phyloP scores from a whole-genome alignment of 37 sponge, comb jelly and placozoan genomes.

The Crambe crambe region DNA sequence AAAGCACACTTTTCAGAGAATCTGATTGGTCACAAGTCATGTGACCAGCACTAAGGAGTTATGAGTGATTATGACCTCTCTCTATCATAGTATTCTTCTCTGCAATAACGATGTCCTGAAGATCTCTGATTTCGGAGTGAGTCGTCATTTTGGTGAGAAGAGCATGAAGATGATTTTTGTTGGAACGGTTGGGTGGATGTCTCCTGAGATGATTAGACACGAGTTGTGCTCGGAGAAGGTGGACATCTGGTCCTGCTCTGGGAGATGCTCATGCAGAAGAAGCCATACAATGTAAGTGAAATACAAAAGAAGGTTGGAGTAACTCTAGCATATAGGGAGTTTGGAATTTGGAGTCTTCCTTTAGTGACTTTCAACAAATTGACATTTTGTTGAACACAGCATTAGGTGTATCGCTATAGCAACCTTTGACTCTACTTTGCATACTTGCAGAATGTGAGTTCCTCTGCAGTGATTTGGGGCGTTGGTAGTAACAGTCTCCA shows the following conservation, averaged over 20 bases:
- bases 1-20: too few species aligned
- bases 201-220: conserved; percentile 81
- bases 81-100: conserved; percentile 64
- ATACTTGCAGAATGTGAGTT: conserved; percentile 55
- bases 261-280: conserved; percentile 82
- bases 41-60: too few species aligned
- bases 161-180: conserved; percentile 85
- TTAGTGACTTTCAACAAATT: too few species aligned
- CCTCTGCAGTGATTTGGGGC: conserved; percentile 80
- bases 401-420: too few species aligned
- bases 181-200: conserved; percentile 92
- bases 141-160: conserved; percentile 64
- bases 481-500: conserved; percentile 76
- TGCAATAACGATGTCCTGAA: conserved; percentile 59
- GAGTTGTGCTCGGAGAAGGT: conserved; percentile 89
- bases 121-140: conserved; percentile 89
- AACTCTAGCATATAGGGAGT: neutral
- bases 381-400: too few species aligned
- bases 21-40: too few species aligned
- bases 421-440: too few species aligned
- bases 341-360: neutral
- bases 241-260: conserved; percentile 88
- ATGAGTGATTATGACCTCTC: neutral
- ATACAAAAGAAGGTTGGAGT: too few species aligned
- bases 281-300: conserved; percentile 72